phyloP scores from a whole-genome alignment of 2,113 vertebrate genomes.

The Furnarius figulus region DNA sequence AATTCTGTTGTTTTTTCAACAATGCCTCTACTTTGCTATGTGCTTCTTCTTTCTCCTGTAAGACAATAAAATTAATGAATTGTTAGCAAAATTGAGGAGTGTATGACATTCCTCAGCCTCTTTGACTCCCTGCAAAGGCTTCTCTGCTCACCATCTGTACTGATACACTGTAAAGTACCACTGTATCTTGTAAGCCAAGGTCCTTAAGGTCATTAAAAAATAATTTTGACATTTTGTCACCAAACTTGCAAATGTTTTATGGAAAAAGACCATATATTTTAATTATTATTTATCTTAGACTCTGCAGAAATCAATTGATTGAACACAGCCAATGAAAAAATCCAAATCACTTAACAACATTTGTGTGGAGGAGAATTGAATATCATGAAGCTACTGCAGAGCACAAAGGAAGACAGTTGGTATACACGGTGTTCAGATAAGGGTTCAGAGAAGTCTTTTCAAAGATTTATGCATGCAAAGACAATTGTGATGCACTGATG shows the following conservation, averaged over 20 bases:
- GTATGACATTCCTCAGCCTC: background rate
- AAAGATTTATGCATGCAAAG: background rate
- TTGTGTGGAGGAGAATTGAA: slow-evolving; percentile 36
- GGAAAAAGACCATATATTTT: background rate
- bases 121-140: background rate
- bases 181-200: background rate
- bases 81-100: background rate
- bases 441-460: slow-evolving; percentile 21
- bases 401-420: slow-evolving; percentile 33
- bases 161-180: background rate
- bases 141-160: background rate
- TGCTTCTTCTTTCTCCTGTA: background rate
- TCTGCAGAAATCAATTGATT: slow-evolving; percentile 15
- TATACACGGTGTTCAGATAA: slow-evolving; percentile 62
- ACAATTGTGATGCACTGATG: background rate
- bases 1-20: background rate
- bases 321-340: background rate
- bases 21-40: background rate
- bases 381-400: slow-evolving; percentile 2
- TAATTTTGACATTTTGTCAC: background rate
- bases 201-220: background rate
- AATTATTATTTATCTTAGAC: background rate
- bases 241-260: background rate
- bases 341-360: background rate
- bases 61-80: background rate